A percentile compares a stretch with the other conserved stretches of the same genome.
phyloP scores from a whole-genome alignment of 1,140 invertebrate species.

The Cydia splendana region DNA sequence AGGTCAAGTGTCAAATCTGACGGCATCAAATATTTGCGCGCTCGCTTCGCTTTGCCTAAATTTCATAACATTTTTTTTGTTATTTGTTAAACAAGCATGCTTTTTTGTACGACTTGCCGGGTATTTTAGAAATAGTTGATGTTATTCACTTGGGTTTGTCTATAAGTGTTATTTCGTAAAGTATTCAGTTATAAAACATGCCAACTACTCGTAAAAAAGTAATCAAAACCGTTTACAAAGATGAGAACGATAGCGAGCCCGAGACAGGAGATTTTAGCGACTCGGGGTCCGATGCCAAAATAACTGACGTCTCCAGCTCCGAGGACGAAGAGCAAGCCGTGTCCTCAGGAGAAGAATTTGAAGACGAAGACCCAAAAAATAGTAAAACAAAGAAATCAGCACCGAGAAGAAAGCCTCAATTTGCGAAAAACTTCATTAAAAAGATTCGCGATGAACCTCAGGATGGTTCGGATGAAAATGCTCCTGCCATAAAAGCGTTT shows the following conservation, averaged over 20 bases:
- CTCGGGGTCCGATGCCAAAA: slow-evolving; percentile 75
- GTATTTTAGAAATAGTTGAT: slow-evolving; percentile 31
- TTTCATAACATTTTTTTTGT: slow-evolving; percentile 10
- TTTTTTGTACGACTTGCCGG: background rate
- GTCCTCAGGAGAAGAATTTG: slow-evolving; percentile 61
- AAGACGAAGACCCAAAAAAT: slow-evolving; percentile 44
- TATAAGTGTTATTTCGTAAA: background rate
- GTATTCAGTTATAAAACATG: slow-evolving; percentile 44
- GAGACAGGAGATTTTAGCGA: slow-evolving; percentile 70
- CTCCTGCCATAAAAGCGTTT: slow-evolving; percentile 44
- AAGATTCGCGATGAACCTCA: slow-evolving; percentile 57
- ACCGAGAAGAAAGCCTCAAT: slow-evolving; percentile 49
- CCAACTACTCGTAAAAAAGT: slow-evolving; percentile 69
- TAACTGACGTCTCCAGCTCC: slow-evolving; percentile 58
- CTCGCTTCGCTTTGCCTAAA: background rate
- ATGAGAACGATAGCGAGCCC: slow-evolving; percentile 64
- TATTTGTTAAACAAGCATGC: background rate
- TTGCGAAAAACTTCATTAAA: slow-evolving; percentile 56
- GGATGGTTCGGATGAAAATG: slow-evolving; percentile 43
- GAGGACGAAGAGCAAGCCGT: slow-evolving; percentile 54
- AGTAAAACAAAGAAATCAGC: slow-evolving; percentile 35
- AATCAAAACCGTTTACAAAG: slow-evolving; percentile 71
- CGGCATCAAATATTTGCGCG: background rate
- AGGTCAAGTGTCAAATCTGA: slow-evolving; percentile 49
- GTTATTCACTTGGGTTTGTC: background rate